A percentile compares a stretch with the other conserved stretches of the same genome.
phyloP scores from a whole-genome alignment of 2,113 vertebrate genomes.

The Coreoperca whiteheadi region DNA sequence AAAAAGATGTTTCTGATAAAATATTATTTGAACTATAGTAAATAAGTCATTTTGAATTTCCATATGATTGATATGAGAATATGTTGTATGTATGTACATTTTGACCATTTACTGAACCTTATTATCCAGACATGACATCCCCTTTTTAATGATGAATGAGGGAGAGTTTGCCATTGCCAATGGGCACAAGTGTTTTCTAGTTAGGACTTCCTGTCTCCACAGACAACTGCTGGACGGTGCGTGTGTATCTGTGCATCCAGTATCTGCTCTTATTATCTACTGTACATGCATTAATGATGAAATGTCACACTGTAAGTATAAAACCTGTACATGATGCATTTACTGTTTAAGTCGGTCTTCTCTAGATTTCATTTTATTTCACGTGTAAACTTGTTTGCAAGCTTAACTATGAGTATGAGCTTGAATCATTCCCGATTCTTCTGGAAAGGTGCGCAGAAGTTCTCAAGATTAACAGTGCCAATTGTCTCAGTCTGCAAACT shows the following conservation, averaged over 20 bases:
- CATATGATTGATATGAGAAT: not conserved
- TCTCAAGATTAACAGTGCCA: constrained; percentile 59
- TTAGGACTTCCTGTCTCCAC: constrained; percentile 11
- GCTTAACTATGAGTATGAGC: constrained; percentile 10
- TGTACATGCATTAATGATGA: not conserved
- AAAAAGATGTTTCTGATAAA: not conserved
- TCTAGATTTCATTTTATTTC: not conserved
- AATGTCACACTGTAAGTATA: not conserved
- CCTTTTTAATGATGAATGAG: constrained; percentile 37
- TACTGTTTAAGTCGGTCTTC: not conserved
- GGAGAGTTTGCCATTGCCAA: constrained; percentile 2
- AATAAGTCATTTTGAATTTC: not conserved
- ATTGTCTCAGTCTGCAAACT: constrained; percentile 54
- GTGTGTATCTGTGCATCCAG: not conserved
- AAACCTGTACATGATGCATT: not conserved
- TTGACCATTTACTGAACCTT: not conserved
- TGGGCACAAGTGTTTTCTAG: constrained; percentile 20
- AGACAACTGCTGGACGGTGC: constrained; percentile 15
- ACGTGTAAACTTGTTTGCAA: not conserved
- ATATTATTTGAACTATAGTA: not conserved
- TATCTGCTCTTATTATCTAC: not conserved
- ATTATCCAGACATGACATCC: not conserved
- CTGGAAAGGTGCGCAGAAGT: constrained; percentile 42
- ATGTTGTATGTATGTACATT: not conserved
- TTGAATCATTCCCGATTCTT: constrained; percentile 3